Percentiles rank a stretch among this genome's conserved stretches.
Evolutionary conservation across 2,888 invertebrate species (phyloP).

Genomic region (Caenorhabditis uteleia): DNA sequence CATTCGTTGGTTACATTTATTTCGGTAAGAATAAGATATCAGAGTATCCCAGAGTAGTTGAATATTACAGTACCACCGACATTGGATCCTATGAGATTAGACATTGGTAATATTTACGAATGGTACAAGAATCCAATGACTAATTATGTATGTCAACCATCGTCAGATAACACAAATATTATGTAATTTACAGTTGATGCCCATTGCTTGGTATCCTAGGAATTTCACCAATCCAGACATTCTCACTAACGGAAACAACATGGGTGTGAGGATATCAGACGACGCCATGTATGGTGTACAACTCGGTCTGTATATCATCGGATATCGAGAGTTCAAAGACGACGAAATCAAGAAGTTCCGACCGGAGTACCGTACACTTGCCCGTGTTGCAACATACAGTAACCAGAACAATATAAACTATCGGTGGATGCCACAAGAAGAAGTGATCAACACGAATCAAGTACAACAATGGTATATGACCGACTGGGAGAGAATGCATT

Average conservation of each 20-base stretch:
- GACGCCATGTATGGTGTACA: constrained; percentile 66
- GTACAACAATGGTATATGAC: constrained; percentile 65
- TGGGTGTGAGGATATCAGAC: constrained; percentile 59
- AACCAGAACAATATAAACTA: constrained; percentile 64
- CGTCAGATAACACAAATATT: too few species aligned
- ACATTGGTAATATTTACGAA: constrained; percentile 66
- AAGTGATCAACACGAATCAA: constrained; percentile 67
- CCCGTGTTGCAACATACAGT: constrained; percentile 61
- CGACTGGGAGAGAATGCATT: constrained; percentile 67
- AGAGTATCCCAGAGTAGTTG: too few species aligned
- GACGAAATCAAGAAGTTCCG: constrained; percentile 68
- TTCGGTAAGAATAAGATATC: too few species aligned
- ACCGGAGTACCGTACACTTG: constrained; percentile 67
- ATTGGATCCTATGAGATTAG: constrained; percentile 68
- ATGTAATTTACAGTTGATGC: constrained; percentile 60
- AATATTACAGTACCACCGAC: constrained; percentile 67
- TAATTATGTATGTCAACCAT: constrained; percentile 40
- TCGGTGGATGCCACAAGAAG: constrained; percentile 65
- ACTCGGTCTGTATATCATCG: constrained; percentile 67
- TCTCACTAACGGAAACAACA: constrained; percentile 45
- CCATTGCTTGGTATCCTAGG: constrained; percentile 67
- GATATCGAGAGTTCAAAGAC: constrained; percentile 63
- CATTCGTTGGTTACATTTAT: constrained; percentile 69
- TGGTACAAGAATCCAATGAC: constrained; percentile 68
- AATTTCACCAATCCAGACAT: constrained; percentile 69